Evolutionary conservation across 2,888 invertebrate genomes (phyloP).

Genomic region (Phragmatobia fuliginosa): DNA sequence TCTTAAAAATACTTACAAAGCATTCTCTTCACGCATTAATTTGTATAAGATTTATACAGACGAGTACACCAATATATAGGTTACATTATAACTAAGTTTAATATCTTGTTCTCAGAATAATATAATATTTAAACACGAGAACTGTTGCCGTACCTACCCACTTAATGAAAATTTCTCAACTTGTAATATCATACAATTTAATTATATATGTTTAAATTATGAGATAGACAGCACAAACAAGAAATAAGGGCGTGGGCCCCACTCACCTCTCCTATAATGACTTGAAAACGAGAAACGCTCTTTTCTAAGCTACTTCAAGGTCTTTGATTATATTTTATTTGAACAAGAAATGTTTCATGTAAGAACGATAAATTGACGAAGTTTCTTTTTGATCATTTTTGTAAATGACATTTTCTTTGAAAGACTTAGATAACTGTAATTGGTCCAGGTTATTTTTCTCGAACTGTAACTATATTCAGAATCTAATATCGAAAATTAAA

Average conservation of each 20-base stretch:
- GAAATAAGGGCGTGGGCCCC: neutral
- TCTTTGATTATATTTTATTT: neutral
- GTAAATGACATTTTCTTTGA: neutral
- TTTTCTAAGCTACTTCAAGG: neutral
- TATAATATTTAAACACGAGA: neutral
- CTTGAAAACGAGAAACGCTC: neutral
- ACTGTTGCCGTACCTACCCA: neutral
- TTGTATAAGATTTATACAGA: neutral
- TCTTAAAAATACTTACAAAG: too few species aligned
- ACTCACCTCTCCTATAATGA: neutral
- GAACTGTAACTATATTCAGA: neutral
- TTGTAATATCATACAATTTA: neutral
- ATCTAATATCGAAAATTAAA: neutral
- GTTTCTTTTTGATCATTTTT: neutral
- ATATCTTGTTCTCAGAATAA: neutral
- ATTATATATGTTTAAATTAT: neutral
- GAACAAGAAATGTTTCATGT: neutral
- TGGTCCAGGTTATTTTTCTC: neutral
- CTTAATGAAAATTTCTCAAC: neutral
- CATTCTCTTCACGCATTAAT: neutral
- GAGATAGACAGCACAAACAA: slow-evolving; percentile 2
- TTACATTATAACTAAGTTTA: neutral
- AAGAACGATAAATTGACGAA: neutral
- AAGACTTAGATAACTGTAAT: neutral
- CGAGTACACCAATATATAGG: neutral